These are phyloP conservation scores for Cephus pygmeus DNA, from an alignment of 2,888 invertebrate genomes.

Conservation along the genomic window DNA sequence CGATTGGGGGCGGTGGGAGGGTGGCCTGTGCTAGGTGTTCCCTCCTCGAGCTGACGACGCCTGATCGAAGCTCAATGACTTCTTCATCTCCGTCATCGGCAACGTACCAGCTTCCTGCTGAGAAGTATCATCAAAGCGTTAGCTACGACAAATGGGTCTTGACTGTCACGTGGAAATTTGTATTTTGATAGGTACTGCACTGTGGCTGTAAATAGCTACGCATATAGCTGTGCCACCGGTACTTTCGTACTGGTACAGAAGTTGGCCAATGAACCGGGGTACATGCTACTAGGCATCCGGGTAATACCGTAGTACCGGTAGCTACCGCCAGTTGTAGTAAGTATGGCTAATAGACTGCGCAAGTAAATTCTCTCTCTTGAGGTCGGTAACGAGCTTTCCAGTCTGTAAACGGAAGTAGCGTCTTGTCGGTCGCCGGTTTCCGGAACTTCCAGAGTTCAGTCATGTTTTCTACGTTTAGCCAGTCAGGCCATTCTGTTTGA, in stretches of 20 bases:
- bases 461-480: not conserved
- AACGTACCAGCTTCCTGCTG: conserved; percentile 73
- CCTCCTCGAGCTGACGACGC: conserved; percentile 65
- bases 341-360: not conserved
- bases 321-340: not conserved
- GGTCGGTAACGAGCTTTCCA: not conserved
- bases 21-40: conserved; percentile 65
- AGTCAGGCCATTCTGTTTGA: not conserved
- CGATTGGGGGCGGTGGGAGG: conserved; percentile 50
- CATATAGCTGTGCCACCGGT: not conserved
- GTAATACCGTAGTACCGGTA: not conserved
- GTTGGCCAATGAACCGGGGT: not conserved
- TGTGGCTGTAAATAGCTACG: too few species aligned
- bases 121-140: conserved; percentile 42
- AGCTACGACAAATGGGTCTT: conserved; percentile 36
- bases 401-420: not conserved
- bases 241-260: not conserved
- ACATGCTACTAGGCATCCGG: not conserved
- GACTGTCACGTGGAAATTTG: not conserved
- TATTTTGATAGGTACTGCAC: not conserved
- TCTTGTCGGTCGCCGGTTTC: not conserved
- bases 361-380: not conserved
- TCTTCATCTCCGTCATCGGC: conserved; percentile 76
- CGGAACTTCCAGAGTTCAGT: not conserved
- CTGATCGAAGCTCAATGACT: conserved; percentile 72